Evolutionary conservation across 2,113 vertebrate species (phyloP).

Genomic region (Embiotoca jacksoni): DNA sequence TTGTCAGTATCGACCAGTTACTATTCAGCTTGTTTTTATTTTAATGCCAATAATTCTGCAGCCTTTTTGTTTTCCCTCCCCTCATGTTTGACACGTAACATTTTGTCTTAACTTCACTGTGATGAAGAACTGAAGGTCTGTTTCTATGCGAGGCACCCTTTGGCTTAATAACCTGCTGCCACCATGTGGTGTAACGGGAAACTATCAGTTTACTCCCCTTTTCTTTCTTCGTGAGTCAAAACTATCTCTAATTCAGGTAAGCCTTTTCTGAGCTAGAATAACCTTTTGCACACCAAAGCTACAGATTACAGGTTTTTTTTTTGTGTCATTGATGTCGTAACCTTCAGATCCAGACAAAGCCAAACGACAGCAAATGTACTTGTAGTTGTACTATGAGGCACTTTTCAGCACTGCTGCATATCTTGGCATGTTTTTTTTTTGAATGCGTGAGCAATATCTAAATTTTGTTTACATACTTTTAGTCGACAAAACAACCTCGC

Average conservation of each 20-base stretch:
- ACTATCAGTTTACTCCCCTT: not conserved
- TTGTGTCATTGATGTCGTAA: too few relatives aligned
- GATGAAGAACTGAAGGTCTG: too few relatives aligned
- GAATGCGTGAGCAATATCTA: too few relatives aligned
- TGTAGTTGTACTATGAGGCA: too few relatives aligned
- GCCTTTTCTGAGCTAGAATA: slow-evolving; percentile 2
- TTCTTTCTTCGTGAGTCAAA: not conserved
- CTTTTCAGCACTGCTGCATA: too few relatives aligned
- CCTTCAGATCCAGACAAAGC: too few relatives aligned
- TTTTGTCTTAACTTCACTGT: not conserved
- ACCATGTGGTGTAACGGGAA: slow-evolving; percentile 51
- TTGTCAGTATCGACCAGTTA: slow-evolving; percentile 79
- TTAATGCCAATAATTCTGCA: not conserved
- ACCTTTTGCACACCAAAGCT: not conserved
- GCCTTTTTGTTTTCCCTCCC: not conserved
- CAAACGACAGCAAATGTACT: too few relatives aligned
- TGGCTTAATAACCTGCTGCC: slow-evolving; percentile 42
- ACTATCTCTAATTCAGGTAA: not conserved
- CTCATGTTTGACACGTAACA: not conserved
- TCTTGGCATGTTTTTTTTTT: too few relatives aligned
- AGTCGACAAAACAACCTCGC: too few relatives aligned
- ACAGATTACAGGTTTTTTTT: not conserved
- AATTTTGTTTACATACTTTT: not conserved
- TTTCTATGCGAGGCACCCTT: not conserved
- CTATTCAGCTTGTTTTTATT: slow-evolving; percentile 49